Evolutionary conservation across 2,888 invertebrate species (phyloP).

Genomic region (Rhaphigaster nebulosa): DNA sequence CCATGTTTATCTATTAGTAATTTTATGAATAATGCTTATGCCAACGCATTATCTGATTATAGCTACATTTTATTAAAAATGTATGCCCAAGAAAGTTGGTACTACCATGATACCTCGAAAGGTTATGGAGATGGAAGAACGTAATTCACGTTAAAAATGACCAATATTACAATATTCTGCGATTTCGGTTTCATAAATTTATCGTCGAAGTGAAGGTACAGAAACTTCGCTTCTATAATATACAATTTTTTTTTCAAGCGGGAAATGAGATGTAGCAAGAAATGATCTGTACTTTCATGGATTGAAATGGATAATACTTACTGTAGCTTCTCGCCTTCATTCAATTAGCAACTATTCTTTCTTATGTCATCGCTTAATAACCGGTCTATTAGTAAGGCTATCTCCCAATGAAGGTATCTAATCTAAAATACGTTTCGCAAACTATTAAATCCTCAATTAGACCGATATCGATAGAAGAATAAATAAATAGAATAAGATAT

Average conservation of each 20-base stretch:
- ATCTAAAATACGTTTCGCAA: background rate
- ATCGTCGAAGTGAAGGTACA: background rate
- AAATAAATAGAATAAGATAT: background rate
- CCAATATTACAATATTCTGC: background rate
- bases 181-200: background rate
- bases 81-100: too few species aligned
- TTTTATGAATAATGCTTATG: too few species aligned
- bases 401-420: background rate
- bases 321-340: background rate
- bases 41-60: too few species aligned
- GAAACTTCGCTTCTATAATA: background rate
- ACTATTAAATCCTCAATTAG: background rate
- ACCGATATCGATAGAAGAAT: background rate
- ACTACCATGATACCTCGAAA: too few species aligned
- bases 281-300: background rate
- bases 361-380: constrained; percentile 15
- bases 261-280: background rate
- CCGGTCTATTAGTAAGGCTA: background rate
- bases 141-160: too few species aligned
- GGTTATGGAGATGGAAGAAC: too few species aligned
- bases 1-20: too few species aligned
- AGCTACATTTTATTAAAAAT: too few species aligned
- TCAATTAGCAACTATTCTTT: background rate
- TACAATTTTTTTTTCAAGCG: background rate
- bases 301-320: background rate